A percentile compares a stretch with the other conserved stretches of the same genome.
Evolutionary conservation across 92 coral and sea anemone species (phyloP).

Genomic region (Pocillopora grandis): DNA sequence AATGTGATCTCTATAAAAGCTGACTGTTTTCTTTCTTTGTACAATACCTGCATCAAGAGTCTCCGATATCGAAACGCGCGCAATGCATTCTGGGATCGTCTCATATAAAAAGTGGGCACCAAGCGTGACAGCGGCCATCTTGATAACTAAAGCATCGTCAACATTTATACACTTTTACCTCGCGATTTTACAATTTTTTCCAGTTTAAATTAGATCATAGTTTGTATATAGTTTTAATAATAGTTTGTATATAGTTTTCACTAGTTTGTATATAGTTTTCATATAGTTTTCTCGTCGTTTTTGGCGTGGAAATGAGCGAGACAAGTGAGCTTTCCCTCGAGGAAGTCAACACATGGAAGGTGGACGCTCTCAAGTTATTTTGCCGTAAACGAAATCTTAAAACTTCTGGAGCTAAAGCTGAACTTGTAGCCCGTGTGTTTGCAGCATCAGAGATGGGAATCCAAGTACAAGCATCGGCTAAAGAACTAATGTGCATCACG

Average conservation of each 20-base stretch:
- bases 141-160: too few relatives aligned
- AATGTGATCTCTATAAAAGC: too few relatives aligned
- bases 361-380: conserved; percentile 47
- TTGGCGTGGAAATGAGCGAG: too few relatives aligned
- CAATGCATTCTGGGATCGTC: conserved; percentile 25
- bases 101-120: conserved; percentile 26
- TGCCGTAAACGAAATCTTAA: conserved; percentile 59
- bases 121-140: conserved; percentile 7
- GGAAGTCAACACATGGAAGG: conserved; percentile 24
- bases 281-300: too few relatives aligned
- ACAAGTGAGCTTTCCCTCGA: conserved; percentile 34
- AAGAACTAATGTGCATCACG: conserved; percentile 23
- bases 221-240: too few relatives aligned
- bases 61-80: conserved; percentile 12
- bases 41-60: conserved; percentile 9
- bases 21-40: too few relatives aligned
- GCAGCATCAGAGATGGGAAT: conserved; percentile 66
- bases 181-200: too few relatives aligned
- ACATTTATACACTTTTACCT: too few relatives aligned
- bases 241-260: too few relatives aligned
- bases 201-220: too few relatives aligned
- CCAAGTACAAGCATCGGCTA: conserved; percentile 34
- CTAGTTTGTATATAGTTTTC: too few relatives aligned
- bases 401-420: conserved; percentile 44
- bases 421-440: conserved; percentile 68